phyloP scores from a whole-genome alignment of 2,113 vertebrate genomes.

The Carollia perspicillata region DNA sequence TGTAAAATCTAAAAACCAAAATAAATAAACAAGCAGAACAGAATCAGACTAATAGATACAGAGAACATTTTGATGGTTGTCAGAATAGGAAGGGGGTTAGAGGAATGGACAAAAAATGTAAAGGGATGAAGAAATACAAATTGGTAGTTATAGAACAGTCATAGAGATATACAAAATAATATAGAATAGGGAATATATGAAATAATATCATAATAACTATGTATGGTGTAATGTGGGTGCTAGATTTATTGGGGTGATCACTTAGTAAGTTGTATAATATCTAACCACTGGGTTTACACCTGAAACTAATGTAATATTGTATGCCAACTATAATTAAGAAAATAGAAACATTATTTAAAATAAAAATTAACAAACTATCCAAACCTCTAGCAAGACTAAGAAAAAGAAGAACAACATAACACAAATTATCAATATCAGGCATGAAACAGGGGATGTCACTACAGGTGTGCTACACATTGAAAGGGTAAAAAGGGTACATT shows the following conservation, averaged over 20 bases:
- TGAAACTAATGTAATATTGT: not conserved
- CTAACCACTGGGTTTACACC: not conserved
- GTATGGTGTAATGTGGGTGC: not conserved
- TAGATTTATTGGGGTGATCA: not conserved
- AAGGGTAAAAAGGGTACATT: not conserved
- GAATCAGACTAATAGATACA: not conserved
- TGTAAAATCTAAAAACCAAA: not conserved
- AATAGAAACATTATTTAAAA: not conserved
- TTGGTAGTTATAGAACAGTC: not conserved
- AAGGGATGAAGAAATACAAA: not conserved
- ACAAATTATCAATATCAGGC: not conserved
- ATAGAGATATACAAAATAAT: not conserved
- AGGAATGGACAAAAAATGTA: not conserved
- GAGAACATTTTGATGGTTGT: not conserved
- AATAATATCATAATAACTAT: not conserved
- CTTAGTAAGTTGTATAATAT: not conserved
- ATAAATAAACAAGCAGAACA: not conserved
- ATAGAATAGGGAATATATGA: not conserved
- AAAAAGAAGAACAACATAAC: not conserved
- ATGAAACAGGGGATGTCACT: not conserved
- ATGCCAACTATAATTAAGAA: not conserved
- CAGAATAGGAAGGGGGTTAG: not conserved
- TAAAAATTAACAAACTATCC: not conserved
- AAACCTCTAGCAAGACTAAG: not conserved
- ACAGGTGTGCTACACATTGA: not conserved